Base-by-base conservation (phyloP, 2,797 vertebrate species). In the Hydrocynus forskahlii region DNA sequence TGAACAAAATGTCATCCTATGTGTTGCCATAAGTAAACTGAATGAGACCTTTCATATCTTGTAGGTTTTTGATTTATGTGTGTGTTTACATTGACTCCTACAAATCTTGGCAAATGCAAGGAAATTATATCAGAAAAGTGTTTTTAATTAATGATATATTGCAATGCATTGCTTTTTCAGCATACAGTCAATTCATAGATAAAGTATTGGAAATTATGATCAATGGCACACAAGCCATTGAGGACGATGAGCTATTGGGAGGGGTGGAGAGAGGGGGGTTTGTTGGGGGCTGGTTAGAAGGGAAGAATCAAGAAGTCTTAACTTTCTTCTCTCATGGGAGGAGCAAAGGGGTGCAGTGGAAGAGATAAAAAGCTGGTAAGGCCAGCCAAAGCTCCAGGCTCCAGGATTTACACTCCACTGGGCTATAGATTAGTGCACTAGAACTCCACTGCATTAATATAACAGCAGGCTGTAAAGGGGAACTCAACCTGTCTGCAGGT, bases 331-430 rank as follows among this genome's bases (percentile, higher is more conserved):
- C 84, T 83, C 85, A 87, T 91, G 89, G 93, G 94, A 93, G 94
- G 94, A 90, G 92, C 92, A 82, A 90, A 83, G 78, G 73, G 84
- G 83, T 85, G 77, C 79, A 84, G 87, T 83, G 81, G 85, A 89
- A 89, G 71, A 83, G 90, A 94, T 94, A 91, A 89, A 92, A 90
- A 81, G 88, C 87, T 85, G 81, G 76, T 81, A 85, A 87, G 81
- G 79, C 77, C 38, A 86, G 82, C 81, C 78, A 59, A 60, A 75
- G 75, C 85, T 80, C 82, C 81, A 79, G 83, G 83, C 59, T 29
- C 45, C 57, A 55, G 78, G 80, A 79, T 79, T 35, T 83, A 83
- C 67, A 55, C 76, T 78, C 52, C 70, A 83, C 40, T 9, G 78
- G 63, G 5, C 76, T 59, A 35, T 35, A 52, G 62, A 74, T 63